Percentiles rank a stretch among this genome's conserved stretches.
Conservation (phyloP, 2,113 vertebrate species). For the Otus sunia region DNA sequence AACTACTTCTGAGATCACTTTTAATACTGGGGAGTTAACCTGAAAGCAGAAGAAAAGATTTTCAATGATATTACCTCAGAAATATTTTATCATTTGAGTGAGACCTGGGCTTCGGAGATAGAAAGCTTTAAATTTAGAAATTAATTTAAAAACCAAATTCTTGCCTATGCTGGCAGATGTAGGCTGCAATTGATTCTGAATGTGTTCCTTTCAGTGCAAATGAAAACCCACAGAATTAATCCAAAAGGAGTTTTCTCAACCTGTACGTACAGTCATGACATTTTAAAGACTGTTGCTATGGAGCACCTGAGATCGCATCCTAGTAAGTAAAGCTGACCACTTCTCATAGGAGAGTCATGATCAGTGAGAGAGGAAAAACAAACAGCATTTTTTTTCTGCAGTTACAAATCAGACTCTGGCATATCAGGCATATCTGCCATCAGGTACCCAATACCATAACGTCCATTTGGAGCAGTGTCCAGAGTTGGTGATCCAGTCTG, state of each 20-base stretch:
- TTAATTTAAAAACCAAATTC: slow-evolving; percentile 32
- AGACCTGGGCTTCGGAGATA: slow-evolving; percentile 59
- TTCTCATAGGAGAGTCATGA: slow-evolving; percentile 44
- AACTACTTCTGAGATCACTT: slow-evolving; percentile 26
- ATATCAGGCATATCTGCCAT: slow-evolving; percentile 93
- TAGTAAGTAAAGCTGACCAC: slow-evolving; percentile 49
- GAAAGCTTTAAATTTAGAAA: slow-evolving; percentile 58
- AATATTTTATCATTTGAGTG: slow-evolving; percentile 35
- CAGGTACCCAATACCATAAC: slow-evolving; percentile 92
- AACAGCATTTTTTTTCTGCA: not conserved
- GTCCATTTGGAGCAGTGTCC: slow-evolving; percentile 89
- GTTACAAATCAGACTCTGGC: slow-evolving; percentile 93
- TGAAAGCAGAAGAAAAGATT: slow-evolving; percentile 17
- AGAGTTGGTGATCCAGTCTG: slow-evolving; percentile 78
- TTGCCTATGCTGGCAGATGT: not conserved
- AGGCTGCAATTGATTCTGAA: slow-evolving; percentile 1
- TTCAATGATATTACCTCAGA: slow-evolving; percentile 22
- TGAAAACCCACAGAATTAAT: slow-evolving; percentile 42
- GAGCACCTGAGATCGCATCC: slow-evolving; percentile 73
- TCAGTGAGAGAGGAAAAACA: slow-evolving; percentile 21
- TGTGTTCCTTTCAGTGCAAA: slow-evolving; percentile 35
- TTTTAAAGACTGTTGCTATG: slow-evolving; percentile 37
- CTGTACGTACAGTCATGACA: not conserved
- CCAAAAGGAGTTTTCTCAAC: slow-evolving; percentile 34
- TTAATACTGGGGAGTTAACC: slow-evolving; percentile 40